Evolutionary conservation across 2,888 invertebrate species (phyloP), one percentile per base, ranked within the genome.

Genomic region (Seira ritae): DNA sequence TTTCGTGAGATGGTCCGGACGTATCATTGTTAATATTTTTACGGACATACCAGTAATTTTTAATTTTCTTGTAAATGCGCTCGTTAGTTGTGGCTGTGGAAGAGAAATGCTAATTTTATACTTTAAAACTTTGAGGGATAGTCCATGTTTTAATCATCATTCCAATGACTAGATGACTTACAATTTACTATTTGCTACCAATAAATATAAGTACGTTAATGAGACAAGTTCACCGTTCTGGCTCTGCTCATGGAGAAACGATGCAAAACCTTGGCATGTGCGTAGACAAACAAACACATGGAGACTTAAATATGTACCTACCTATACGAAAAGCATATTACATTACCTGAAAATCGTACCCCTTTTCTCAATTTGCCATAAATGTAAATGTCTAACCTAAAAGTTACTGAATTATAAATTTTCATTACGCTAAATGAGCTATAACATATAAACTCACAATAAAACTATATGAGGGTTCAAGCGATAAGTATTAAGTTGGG

Each of bases 131-230:
- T 37, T 78, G 46, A 62, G 20, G 77, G n/a, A 78, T 78, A 78
- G 77, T 78, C 77, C 23, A 60, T 46, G 70, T 70, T 78, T n/a
- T n/a, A 31, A 65, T 78, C 23, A 65, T 70, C 46, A 78, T 78
- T n/a, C n/a, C n/a, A n/a, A n/a, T n/a, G 77, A 78, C 77, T 78
- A 78, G 77, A 78, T 62, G 6, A 70, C 70, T 70, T 67, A 78
- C 17, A 37, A 12, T 60, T 60, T 60, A 10, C 12, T n/a, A 4
- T n/a, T 60, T 12, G 60, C 12, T 60, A 12, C 17, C 60, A n/a
- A 60, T 60, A 60, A 4, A 12, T 19, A n/a, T n/a, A 10, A n/a
- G 12, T 12, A 60, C 60, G 4, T 60, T 60, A 60, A n/a, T n/a
- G n/a, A n/a, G n/a, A n/a, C n/a, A n/a, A n/a, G n/a, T n/a, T n/a